Evolutionary conservation across 2,797 vertebrate genomes (phyloP), one percentile per base, ranked within the genome.

Genomic region (Pangasius krempfi): DNA sequence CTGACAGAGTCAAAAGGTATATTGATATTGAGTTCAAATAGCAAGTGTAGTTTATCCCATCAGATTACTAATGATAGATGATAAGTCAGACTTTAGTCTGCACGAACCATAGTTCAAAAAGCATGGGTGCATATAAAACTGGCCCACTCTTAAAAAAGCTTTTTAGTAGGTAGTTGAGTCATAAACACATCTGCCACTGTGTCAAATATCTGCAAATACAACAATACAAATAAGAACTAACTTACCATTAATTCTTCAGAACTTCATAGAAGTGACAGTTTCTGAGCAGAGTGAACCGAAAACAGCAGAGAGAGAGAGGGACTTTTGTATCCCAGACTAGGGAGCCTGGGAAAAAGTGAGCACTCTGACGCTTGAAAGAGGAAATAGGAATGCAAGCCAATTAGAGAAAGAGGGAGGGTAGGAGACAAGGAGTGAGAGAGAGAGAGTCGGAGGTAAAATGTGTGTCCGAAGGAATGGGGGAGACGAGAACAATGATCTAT

Each of bases 381-480:
- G 93, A 95, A 94, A 94, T 64, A 80, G 93, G 92, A 93, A 93
- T 94, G 92, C 93, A 94, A 92, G 91, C 94, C 95, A 96, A 95
- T 92, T 92, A 92, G 80, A 91, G 88, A 89, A 68, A 52, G 54
- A 75, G 81, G 64, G 85, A 87, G 80, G 79, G 87, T 60, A 70
- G 54, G 37, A 66, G 58, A 47, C 9, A 33, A n/a, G 20, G 44
- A 8, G 73, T 0, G 56, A 13, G 54, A 40, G 50, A 47, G 86
- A n/a, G 85, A 20, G 52, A 75, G 33, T 25, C 37, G 40, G 47
- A 68, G 25, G 22, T 30, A 68, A 30, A 37, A 40, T 91, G 92
- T 90, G 81, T 75, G 86, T 93, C 93, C 92, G 94, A 56, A 86
- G 64, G 40, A 94, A 93, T 90, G 85, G 37, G 52, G 37, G 87